Conservation (phyloP, 2,113 vertebrate species). For the Phylloscopus whistleri region DNA sequence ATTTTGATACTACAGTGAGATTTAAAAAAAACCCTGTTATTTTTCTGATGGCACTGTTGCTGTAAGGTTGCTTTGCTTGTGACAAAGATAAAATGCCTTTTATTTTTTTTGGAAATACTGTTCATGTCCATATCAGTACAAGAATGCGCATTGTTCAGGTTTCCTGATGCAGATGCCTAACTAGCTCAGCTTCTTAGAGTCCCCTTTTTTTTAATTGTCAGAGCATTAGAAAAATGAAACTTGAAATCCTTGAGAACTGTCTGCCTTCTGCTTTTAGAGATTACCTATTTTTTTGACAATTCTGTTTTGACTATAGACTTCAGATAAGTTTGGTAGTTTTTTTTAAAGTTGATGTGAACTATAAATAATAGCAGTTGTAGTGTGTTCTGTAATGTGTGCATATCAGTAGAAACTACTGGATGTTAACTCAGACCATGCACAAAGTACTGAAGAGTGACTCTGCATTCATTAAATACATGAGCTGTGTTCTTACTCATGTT, state of each 20-base stretch:
- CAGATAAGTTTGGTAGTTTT: neutral
- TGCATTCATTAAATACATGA: neutral
- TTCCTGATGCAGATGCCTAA: neutral
- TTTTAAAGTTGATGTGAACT: neutral
- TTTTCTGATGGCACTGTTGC: neutral
- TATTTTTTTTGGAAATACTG: neutral
- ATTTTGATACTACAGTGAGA: neutral
- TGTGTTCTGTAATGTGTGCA: neutral
- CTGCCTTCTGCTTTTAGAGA: neutral
- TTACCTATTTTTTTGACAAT: neutral
- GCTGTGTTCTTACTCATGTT: neutral
- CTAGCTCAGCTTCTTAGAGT: neutral
- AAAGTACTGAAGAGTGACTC: neutral
- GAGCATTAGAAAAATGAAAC: neutral
- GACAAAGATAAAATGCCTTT: neutral
- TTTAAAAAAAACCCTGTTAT: fast-evolving
- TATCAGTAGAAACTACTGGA: neutral
- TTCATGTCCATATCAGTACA: neutral
- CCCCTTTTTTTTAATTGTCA: neutral
- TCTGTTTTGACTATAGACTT: neutral
- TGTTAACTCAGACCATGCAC: neutral
- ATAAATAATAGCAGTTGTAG: neutral
- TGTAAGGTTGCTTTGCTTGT: neutral
- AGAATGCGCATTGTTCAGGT: neutral
- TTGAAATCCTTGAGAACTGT: neutral